Conservation (phyloP, 2,113 vertebrate genomes). For the Hucho hucho region DNA sequence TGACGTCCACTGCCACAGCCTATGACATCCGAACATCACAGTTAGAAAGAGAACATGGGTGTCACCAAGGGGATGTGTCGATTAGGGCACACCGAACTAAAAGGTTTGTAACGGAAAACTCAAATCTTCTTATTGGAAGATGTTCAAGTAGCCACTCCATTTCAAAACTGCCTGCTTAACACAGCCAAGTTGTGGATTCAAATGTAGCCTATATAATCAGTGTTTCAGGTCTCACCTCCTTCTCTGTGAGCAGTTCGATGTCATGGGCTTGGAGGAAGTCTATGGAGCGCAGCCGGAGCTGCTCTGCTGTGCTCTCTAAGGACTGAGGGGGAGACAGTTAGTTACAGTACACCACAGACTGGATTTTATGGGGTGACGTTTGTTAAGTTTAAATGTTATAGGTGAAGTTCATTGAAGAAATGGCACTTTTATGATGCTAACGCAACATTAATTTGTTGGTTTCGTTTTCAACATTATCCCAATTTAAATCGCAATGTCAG, state of each 20-base stretch:
- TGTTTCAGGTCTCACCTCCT: constrained; percentile 76
- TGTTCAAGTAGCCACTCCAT: not conserved
- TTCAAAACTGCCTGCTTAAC: too few species aligned
- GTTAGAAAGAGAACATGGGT: not conserved
- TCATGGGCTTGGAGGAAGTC: constrained; percentile 90
- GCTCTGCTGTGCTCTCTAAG: constrained; percentile 90
- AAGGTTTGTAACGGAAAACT: too few species aligned
- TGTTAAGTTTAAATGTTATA: not conserved
- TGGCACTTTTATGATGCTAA: not conserved
- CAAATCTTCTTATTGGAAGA: not conserved
- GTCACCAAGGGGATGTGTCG: not conserved
- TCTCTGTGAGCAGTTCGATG: constrained; percentile 92
- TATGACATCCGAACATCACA: constrained; percentile 57
- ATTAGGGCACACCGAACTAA: not conserved
- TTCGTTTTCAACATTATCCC: not conserved
- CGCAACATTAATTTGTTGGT: not conserved
- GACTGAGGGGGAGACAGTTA: constrained; percentile 74
- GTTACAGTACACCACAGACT: not conserved
- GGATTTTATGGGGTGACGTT: too few species aligned
- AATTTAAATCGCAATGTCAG: not conserved
- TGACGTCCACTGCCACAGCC: constrained; percentile 87
- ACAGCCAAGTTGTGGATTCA: too few species aligned
- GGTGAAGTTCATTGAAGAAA: not conserved
- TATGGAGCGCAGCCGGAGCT: constrained; percentile 85
- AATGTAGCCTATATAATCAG: too few species aligned